Conservation (phyloP, 1,140 invertebrate species). For the Drosophila arizonae region DNA sequence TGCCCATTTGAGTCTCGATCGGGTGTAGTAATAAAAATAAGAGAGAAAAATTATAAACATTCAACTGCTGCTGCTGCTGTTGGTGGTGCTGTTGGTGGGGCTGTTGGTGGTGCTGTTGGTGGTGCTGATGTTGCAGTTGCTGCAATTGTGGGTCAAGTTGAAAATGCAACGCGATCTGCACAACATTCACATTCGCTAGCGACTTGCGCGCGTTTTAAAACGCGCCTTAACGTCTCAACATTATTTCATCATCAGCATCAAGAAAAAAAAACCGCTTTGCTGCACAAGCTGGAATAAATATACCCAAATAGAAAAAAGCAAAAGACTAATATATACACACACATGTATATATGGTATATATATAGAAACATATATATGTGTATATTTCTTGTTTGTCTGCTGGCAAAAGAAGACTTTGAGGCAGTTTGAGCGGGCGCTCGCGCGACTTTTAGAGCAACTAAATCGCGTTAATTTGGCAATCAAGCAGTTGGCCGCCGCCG, state of each 20-base stretch:
- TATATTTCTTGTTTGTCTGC: conserved; percentile 22
- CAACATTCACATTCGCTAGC: conserved; percentile 46
- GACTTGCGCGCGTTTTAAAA: conserved; percentile 57
- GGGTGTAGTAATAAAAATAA: conserved; percentile 8
- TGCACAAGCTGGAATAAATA: conserved; percentile 34
- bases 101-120: background rate
- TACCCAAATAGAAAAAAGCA: conserved; percentile 14
- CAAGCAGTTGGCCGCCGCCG: conserved; percentile 4
- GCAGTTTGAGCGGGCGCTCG: conserved; percentile 4
- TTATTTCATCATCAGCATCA: conserved; percentile 43
- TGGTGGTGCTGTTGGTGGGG: background rate
- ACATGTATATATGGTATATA: background rate
- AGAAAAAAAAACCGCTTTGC: conserved; percentile 31
- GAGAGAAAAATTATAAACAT: conserved; percentile 3
- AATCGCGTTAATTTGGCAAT: conserved; percentile 75
- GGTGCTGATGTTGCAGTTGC: conserved; percentile 29
- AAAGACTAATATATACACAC: background rate
- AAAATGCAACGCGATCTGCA: conserved; percentile 66
- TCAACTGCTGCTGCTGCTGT: conserved; percentile 5
- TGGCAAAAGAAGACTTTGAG: conserved; percentile 42
- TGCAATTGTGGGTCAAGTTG: conserved; percentile 73
- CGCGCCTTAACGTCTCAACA: conserved; percentile 26
- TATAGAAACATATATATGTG: conserved; percentile 5
- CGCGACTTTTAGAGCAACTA: conserved; percentile 52
- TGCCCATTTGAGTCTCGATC: conserved; percentile 20